Evolutionary conservation across 1,140 invertebrate genomes (phyloP), one percentile per base, ranked within the genome.

Genomic region (Ctenoplectra terminalis): DNA sequence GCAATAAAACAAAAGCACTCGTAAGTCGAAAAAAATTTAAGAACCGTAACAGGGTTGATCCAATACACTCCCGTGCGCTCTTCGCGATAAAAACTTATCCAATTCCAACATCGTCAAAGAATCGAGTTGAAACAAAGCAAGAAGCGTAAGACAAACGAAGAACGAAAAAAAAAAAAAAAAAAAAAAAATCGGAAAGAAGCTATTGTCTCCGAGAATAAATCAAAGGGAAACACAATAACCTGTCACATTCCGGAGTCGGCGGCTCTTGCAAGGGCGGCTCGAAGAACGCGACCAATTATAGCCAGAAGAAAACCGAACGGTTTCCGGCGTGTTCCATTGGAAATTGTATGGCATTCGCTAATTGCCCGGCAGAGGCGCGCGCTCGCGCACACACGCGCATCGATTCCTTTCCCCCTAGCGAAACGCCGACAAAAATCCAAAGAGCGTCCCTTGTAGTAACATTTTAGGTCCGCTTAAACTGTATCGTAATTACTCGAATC

Each of bases 301-400:
- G 58, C 23, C 29, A 73, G 58, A 80, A 80, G 77, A 80, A 80
- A 80, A 73, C 46, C 48, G 20, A 40, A 73, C 58, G 20, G 77
- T 80, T 80, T 80, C 60, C 77, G 69, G 56, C 37, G 37, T 46
- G 70, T 54, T 64, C 70, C 77, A 80, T 63, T 80, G 77, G 77
- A 80, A 80, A 80, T 73, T 52, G 58, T 56, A 34, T 43, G 70
- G 58, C 69, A 74, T 64, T 56, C 77, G 37, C 48, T 73, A 73
- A 64, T 75, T 75, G 72, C 58, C 26, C 8, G 6, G 29, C 20
- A 37, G 40, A 61, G 5, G 46, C n/a, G 29, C 64, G 40, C 63
- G 40, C 63, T 23, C 46, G 67, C 46, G 29, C 46, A 23, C n/a
- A n/a, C n/a, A n/a, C n/a, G n/a, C 31, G 67, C 50, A 50, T 74